Evolutionary conservation across 2,113 vertebrate species (phyloP).

Genomic region (Anarhynchus alexandrinus): DNA sequence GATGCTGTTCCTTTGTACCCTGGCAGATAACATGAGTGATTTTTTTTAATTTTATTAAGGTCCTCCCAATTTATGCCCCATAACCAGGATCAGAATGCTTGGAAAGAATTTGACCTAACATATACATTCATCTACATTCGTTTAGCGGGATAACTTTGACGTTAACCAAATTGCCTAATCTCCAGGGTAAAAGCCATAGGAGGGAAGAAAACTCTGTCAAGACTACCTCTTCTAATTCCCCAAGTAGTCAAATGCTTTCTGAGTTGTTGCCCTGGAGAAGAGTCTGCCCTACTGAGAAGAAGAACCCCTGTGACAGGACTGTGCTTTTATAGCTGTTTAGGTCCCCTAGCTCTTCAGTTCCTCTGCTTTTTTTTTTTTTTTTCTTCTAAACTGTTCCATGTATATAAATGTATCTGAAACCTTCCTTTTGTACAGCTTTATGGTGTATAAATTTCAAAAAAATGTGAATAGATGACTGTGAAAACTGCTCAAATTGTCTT

Average conservation of each 20-base stretch:
- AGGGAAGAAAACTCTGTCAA: neutral
- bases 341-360: neutral
- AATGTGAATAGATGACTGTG: neutral
- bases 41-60: neutral
- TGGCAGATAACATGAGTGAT: neutral
- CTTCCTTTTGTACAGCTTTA: neutral
- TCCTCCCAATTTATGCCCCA: neutral
- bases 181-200: neutral
- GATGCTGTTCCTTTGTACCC: neutral
- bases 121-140: neutral
- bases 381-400: neutral
- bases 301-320: neutral
- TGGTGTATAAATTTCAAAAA: neutral
- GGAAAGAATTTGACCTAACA: neutral
- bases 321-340: neutral
- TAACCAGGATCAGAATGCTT: neutral
- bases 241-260: neutral
- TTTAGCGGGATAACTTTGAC: neutral
- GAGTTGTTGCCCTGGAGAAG: neutral
- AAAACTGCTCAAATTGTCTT: neutral
- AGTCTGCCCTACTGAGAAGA: neutral
- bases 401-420: neutral
- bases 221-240: neutral
- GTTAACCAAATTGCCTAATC: neutral
- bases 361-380: no score